Evolutionary conservation across 2,113 vertebrate species (phyloP).

Genomic region (Sialia sialis): DNA sequence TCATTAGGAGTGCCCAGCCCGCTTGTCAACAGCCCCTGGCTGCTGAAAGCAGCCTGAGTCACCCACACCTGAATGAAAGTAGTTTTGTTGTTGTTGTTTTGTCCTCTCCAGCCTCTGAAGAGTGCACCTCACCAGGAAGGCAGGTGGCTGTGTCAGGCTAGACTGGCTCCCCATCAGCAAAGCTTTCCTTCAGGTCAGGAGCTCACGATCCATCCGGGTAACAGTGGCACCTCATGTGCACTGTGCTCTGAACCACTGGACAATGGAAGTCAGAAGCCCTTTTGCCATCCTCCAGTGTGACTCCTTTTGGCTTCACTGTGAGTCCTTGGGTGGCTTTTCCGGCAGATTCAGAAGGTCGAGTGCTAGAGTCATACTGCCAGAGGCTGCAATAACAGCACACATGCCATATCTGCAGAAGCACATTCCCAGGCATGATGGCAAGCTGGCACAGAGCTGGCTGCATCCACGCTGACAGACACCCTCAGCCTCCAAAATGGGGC

Average conservation of each 20-base stretch:
- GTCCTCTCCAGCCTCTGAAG: neutral
- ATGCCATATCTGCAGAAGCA: rapidly evolving
- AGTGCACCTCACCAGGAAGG: neutral
- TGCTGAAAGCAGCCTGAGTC: slow-evolving; percentile 35
- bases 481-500: neutral
- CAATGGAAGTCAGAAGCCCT: neutral
- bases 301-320: neutral
- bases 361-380: neutral
- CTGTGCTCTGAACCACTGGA: neutral
- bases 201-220: neutral
- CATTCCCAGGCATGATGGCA: rapidly evolving
- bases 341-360: neutral
- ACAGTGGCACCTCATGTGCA: neutral
- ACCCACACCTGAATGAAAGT: slow-evolving; percentile 66
- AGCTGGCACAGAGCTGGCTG: neutral
- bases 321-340: neutral
- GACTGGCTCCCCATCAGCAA: neutral
- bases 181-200: neutral
- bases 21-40: slow-evolving; percentile 31
- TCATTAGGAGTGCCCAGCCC: slow-evolving; percentile 51
- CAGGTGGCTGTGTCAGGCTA: neutral
- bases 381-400: neutral
- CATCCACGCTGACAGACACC: rapidly evolving
- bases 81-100: slow-evolving; percentile 56
- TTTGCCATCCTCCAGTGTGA: neutral